Evolutionary conservation across 2,113 vertebrate genomes (phyloP).

Genomic region (Epinephelus cyanopodus): DNA sequence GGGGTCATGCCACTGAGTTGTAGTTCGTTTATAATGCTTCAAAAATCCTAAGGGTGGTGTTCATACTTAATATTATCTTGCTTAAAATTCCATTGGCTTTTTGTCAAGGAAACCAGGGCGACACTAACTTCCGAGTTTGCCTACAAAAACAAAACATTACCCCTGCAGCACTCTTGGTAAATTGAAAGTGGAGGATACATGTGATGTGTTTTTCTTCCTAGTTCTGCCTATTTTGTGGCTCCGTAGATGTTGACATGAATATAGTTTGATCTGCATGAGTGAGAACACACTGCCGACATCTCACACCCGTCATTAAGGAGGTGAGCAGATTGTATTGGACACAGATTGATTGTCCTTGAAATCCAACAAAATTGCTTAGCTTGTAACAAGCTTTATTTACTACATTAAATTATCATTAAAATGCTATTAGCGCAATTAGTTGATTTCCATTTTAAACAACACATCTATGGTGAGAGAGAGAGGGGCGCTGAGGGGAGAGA

Average conservation of each 20-base stretch:
- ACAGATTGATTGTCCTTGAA: conserved; percentile 77
- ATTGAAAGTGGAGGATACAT: not conserved
- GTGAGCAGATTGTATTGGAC: conserved; percentile 60
- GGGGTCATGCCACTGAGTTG: no score
- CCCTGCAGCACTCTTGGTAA: no score
- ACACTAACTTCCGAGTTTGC: no score
- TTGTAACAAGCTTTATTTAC: conserved; percentile 78
- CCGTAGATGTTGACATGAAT: not conserved
- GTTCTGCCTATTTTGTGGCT: not conserved
- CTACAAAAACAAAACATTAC: no score
- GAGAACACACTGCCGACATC: conserved; percentile 74
- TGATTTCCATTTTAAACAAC: conserved; percentile 76
- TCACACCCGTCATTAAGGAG: conserved; percentile 66
- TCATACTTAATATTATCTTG: no score
- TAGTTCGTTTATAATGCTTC: no score
- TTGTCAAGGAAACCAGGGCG: no score
- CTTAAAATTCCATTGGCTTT: no score
- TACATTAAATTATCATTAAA: conserved; percentile 84
- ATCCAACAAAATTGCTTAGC: conserved; percentile 65
- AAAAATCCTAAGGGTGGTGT: no score
- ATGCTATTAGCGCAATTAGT: conserved; percentile 93
- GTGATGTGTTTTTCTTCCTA: not conserved
- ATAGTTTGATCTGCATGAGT: not conserved
- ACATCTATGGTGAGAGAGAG: conserved; percentile 47
- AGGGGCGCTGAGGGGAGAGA: not conserved